Evolutionary conservation across 2,113 vertebrate genomes (phyloP).

Genomic region (Phalacrocorax carbo): DNA sequence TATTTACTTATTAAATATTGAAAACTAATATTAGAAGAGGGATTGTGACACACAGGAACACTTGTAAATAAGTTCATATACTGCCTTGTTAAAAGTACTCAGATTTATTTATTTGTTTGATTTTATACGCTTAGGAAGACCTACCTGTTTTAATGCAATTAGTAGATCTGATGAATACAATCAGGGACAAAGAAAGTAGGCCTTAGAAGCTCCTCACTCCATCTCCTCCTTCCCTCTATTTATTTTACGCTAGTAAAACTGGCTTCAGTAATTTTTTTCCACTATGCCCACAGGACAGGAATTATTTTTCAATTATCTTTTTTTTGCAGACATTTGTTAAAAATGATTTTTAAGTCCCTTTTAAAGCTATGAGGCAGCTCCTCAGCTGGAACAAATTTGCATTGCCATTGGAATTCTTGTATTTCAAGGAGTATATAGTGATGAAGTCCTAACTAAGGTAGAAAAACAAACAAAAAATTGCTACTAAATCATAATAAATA

Average conservation of each 20-base stretch:
- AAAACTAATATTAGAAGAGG: not conserved
- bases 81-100: not conserved
- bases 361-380: not conserved
- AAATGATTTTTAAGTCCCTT: not conserved
- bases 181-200: constrained; percentile 14
- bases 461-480: not conserved
- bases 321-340: not conserved
- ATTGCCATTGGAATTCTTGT: not conserved
- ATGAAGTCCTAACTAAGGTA: not conserved
- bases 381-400: not conserved
- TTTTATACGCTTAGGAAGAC: not conserved
- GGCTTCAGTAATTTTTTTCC: not conserved
- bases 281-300: not conserved
- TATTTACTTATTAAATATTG: constrained; percentile 9
- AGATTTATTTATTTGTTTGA: not conserved
- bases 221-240: not conserved
- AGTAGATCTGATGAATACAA: not conserved
- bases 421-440: not conserved
- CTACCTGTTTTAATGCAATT: not conserved
- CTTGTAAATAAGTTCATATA: not conserved
- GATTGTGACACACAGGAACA: not conserved
- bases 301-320: not conserved
- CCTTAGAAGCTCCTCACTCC: not conserved
- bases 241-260: not conserved
- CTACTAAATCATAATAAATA: not conserved